Evolutionary conservation across 2,113 vertebrate species (phyloP), one percentile per base, ranked within the genome.

Genomic region (Andinoacara biseriatus): DNA sequence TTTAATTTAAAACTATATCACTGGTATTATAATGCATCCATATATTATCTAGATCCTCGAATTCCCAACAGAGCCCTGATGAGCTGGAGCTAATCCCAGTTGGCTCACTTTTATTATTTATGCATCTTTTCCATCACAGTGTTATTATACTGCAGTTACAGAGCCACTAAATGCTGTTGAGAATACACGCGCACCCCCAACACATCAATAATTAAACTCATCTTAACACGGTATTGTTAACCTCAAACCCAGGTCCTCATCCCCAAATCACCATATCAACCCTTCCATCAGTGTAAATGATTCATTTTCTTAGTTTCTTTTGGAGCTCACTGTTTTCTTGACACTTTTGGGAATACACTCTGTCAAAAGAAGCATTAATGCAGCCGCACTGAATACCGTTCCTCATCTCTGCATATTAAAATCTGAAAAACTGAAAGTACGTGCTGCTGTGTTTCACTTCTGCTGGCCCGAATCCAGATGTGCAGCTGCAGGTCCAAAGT

Each of bases 401-500:
- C 15, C 20, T 52, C 17, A 7, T 65, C 20, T 29, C 38, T 38
- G 2, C 31, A 35, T 26, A 38, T 78, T 38, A 40, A 59, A 62
- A 9, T 46, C 11, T 57, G 8, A 65, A 29, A 24, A 22, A 20
- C 14, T 17, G 78, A 35, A 72, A 72, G 43, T 33, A 72, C 24
- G 2, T 49, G 22, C 14, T 14, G 10, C 15, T 8, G 7, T 18
- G 85, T 91, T 89, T 93, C 89, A 90, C 84, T 92, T 91, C 90
- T 86, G 74, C 81, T 74, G 63, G 5, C 5, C 2, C 10, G 29
- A 49, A 56, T 4, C 60, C 80, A 86, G 56, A 52, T 76, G 65
- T 60, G 77, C 56, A 65, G 63, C 29, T 11, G 15, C 9, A 4
- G 5, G n/a, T 31, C 7, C 24, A 38, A 6, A 10, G 43, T 40